These are phyloP conservation scores for Halisarca cf. caerulea DNA, from an alignment of 37 sponge, comb jelly and placozoan species.

Conservation along the genomic window DNA sequence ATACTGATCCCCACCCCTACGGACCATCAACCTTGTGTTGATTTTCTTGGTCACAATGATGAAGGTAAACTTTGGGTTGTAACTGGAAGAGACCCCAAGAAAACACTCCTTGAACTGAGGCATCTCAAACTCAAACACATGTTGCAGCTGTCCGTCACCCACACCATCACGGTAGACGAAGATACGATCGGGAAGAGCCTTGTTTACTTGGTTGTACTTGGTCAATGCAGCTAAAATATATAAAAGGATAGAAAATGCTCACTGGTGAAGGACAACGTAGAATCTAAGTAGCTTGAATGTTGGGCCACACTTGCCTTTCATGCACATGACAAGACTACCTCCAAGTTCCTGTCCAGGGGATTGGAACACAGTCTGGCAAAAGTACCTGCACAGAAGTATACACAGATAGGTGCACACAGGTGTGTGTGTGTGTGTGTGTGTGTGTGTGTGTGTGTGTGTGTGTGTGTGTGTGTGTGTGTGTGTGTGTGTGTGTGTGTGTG, in stretches of 20 bases:
- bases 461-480: too few relatives aligned
- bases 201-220: constrained; percentile 76
- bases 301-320: constrained; percentile 40
- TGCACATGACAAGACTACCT: constrained; percentile 72
- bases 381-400: constrained; percentile 85
- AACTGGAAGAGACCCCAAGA: constrained; percentile 17
- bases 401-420: too few relatives aligned
- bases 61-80: constrained; percentile 86
- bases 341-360: constrained; percentile 88
- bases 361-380: constrained; percentile 85
- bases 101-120: constrained; percentile 69
- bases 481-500: too few relatives aligned
- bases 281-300: too few relatives aligned
- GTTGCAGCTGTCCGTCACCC: constrained; percentile 88
- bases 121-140: constrained; percentile 68
- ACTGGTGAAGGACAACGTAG: too few relatives aligned
- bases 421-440: too few relatives aligned
- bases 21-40: constrained; percentile 70
- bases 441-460: too few relatives aligned
- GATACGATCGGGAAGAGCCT: constrained; percentile 81
- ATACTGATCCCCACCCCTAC: constrained; percentile 18
- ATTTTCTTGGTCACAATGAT: constrained; percentile 94
- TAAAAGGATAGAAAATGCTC: too few relatives aligned
- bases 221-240: constrained; percentile 50
- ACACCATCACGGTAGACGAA: constrained; percentile 97